phyloP scores from a whole-genome alignment of 2,888 invertebrate species.

The Hyles lineata region DNA sequence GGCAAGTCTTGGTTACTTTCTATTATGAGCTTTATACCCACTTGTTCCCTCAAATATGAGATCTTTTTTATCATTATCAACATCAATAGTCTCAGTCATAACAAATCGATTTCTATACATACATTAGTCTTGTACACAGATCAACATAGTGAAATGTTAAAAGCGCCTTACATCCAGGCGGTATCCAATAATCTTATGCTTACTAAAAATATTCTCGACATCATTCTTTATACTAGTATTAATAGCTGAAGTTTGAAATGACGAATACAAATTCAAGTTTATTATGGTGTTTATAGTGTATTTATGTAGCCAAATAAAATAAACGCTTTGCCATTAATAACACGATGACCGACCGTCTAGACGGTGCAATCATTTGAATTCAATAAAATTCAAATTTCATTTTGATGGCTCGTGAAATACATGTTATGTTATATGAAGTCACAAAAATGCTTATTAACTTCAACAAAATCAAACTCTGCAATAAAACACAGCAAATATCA shows the following conservation, averaged over 20 bases:
- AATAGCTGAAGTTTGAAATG: neutral
- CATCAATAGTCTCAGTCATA: too few species aligned
- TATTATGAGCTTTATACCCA: too few species aligned
- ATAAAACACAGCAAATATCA: neutral
- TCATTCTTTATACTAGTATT: neutral
- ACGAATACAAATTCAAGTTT: neutral
- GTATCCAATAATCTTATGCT: too few species aligned
- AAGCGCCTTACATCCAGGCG: too few species aligned
- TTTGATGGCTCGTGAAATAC: conserved; percentile 14
- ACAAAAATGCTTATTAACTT: neutral
- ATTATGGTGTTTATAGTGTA: neutral
- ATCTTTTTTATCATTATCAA: too few species aligned
- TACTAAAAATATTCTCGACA: too few species aligned
- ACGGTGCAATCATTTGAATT: conserved; percentile 14
- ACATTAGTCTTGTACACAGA: too few species aligned
- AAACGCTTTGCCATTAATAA: conserved; percentile 1
- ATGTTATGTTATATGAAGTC: conserved; percentile 2
- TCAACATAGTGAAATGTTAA: too few species aligned
- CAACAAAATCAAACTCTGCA: neutral
- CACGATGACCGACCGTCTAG: conserved; percentile 33
- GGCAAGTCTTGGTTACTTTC: too few species aligned
- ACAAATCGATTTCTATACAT: too few species aligned
- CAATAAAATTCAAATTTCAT: conserved; percentile 26
- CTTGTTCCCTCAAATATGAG: too few species aligned
- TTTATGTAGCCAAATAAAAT: neutral